These are phyloP conservation scores for Globodera rostochiensis DNA, from an alignment of 1,140 invertebrate genomes.

Conservation along the genomic window DNA sequence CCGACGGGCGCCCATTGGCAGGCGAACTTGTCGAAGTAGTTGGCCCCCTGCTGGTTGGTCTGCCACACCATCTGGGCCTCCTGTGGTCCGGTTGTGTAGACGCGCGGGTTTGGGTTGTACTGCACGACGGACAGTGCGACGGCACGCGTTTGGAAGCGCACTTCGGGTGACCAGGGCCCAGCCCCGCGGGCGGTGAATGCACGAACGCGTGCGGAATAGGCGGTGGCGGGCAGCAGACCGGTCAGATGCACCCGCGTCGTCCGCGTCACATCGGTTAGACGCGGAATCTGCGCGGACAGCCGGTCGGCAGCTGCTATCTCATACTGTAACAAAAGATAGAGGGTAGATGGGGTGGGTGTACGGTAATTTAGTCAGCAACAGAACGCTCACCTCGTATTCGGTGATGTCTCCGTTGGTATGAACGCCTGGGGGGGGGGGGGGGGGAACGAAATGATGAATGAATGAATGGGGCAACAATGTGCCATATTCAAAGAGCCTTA, in stretches of 20 bases:
- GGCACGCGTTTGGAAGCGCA: slow-evolving; percentile 55
- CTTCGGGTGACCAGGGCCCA: slow-evolving; percentile 62
- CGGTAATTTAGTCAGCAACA: no score
- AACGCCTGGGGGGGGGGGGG: background rate
- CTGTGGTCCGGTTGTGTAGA: slow-evolving; percentile 57
- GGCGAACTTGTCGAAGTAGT: slow-evolving; percentile 61
- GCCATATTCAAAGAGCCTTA: slow-evolving; percentile 8
- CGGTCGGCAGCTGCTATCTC: slow-evolving; percentile 57
- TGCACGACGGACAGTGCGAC: slow-evolving; percentile 4
- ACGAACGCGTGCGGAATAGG: slow-evolving; percentile 57
- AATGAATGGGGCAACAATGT: no score
- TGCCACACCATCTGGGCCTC: slow-evolving; percentile 64
- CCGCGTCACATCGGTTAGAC: slow-evolving; percentile 52
- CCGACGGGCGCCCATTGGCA: slow-evolving; percentile 57
- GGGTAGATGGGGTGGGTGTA: background rate
- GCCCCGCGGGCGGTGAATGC: slow-evolving; percentile 59
- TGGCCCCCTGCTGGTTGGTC: slow-evolving; percentile 48
- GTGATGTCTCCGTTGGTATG: slow-evolving; percentile 64
- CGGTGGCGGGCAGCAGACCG: slow-evolving; percentile 50
- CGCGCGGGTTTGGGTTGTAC: slow-evolving; percentile 39
- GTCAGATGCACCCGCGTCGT: slow-evolving; percentile 55
- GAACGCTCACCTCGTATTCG: slow-evolving; percentile 52
- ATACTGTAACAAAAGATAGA: slow-evolving; percentile 36
- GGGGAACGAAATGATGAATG: no score
- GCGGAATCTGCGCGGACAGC: slow-evolving; percentile 46